These are phyloP conservation scores for Istiophorus platypterus DNA, from an alignment of 2,113 vertebrate genomes.

Conservation along the genomic window DNA sequence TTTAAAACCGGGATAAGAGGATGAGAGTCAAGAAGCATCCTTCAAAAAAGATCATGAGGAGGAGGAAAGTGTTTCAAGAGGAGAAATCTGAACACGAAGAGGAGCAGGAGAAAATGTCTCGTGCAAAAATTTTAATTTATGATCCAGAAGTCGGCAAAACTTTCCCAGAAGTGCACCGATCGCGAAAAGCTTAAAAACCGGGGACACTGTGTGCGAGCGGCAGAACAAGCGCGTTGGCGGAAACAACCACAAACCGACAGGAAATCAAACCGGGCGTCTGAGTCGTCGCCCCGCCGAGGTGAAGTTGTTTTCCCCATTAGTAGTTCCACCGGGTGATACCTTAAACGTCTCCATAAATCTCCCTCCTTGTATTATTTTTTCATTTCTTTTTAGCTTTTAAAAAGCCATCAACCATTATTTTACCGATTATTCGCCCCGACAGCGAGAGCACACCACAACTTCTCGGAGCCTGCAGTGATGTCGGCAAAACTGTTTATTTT, in stretches of 20 bases:
- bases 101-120: too few species aligned
- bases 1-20: background rate
- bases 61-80: background rate
- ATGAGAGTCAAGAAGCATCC: background rate
- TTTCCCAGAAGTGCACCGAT: too few species aligned
- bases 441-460: background rate
- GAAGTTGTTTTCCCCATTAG: background rate
- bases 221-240: background rate
- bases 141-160: background rate
- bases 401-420: conserved; percentile 13
- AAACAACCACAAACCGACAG: background rate
- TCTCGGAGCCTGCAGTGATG: conserved; percentile 28
- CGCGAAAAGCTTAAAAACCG: background rate
- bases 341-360: background rate
- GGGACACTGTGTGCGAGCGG: background rate
- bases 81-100: too few species aligned
- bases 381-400: background rate
- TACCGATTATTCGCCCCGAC: background rate
- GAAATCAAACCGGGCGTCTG: background rate
- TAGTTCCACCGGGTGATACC: background rate
- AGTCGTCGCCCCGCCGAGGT: background rate
- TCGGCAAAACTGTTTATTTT: conserved; percentile 41
- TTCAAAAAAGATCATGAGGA: too few species aligned
- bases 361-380: background rate
- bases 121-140: too few species aligned